These are phyloP conservation scores for Bucorvus abyssinicus DNA, from an alignment of 2,797 vertebrate genomes.

Conservation along the genomic window DNA sequence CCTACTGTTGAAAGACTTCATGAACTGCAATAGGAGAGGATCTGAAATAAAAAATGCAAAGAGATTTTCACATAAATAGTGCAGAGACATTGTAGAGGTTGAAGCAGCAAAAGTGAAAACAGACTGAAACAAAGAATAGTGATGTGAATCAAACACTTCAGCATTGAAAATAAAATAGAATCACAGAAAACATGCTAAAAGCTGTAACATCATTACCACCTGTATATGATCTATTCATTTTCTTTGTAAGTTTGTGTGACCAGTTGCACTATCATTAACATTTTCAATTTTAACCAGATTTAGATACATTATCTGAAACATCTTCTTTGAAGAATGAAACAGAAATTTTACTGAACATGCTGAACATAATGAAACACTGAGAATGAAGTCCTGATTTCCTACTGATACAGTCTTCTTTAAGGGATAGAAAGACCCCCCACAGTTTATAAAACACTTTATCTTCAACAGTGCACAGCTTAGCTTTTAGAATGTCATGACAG, in stretches of 20 bases:
- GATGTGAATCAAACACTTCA: not conserved
- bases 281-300: not conserved
- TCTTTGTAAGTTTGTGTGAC: not conserved
- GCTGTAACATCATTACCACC: not conserved
- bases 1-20: constrained; percentile 64
- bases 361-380: not conserved
- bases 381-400: not conserved
- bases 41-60: constrained; percentile 44
- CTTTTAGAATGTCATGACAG: not conserved
- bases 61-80: constrained; percentile 35
- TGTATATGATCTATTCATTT: not conserved
- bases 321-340: not conserved
- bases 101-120: constrained; percentile 33
- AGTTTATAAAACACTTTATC: not conserved
- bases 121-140: not conserved
- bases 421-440: not conserved
- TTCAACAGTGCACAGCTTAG: not conserved
- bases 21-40: constrained; percentile 55
- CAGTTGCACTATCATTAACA: not conserved
- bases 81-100: constrained; percentile 23
- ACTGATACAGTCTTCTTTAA: not conserved
- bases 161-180: not conserved
- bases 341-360: not conserved
- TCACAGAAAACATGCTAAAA: not conserved
- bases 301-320: not conserved